Percentiles rank a stretch among this genome's conserved stretches.
Evolutionary conservation across 2,888 invertebrate genomes (phyloP).

Genomic region (Latheticus oryzae): DNA sequence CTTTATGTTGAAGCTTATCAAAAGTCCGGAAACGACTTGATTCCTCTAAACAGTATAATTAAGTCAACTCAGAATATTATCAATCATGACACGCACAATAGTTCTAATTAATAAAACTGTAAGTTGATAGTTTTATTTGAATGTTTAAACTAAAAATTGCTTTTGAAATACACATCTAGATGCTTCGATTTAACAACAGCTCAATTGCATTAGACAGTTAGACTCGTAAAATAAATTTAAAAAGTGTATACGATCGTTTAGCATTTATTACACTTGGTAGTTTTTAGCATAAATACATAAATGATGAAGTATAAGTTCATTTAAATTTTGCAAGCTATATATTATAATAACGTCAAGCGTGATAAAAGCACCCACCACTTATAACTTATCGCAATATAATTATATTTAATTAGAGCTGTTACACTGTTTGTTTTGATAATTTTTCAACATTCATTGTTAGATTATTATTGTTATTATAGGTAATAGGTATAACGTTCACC

Average conservation of each 20-base stretch:
- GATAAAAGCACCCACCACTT: slow-evolving; percentile 29
- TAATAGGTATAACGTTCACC: slow-evolving; percentile 6
- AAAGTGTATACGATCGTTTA: slow-evolving; percentile 6
- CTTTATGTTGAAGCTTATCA: too few species aligned
- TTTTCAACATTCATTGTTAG: too few species aligned
- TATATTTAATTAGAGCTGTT: slow-evolving; percentile 48
- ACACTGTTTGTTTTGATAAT: slow-evolving; percentile 45
- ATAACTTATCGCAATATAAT: slow-evolving; percentile 43
- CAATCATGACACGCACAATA: slow-evolving; percentile 14
- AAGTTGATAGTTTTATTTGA: too few species aligned
- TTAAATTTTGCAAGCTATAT: slow-evolving; percentile 34
- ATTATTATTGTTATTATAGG: too few species aligned
- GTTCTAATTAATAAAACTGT: slow-evolving; percentile 3
- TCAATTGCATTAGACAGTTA: slow-evolving; percentile 9
- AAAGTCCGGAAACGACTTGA: too few species aligned
- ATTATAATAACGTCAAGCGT: slow-evolving; percentile 30
- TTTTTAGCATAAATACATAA: slow-evolving; percentile 37
- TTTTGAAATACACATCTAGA: too few species aligned
- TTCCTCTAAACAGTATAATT: too few species aligned
- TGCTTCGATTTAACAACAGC: too few species aligned
- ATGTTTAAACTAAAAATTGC: too few species aligned
- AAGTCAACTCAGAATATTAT: slow-evolving; percentile 6
- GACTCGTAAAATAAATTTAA: slow-evolving; percentile 21
- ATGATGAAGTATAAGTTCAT: slow-evolving; percentile 32
- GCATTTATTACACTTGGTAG: slow-evolving; percentile 25